Evolutionary conservation across 2,888 invertebrate genomes (phyloP), one percentile per base, ranked within the genome.

Genomic region (Lithophane socia): DNA sequence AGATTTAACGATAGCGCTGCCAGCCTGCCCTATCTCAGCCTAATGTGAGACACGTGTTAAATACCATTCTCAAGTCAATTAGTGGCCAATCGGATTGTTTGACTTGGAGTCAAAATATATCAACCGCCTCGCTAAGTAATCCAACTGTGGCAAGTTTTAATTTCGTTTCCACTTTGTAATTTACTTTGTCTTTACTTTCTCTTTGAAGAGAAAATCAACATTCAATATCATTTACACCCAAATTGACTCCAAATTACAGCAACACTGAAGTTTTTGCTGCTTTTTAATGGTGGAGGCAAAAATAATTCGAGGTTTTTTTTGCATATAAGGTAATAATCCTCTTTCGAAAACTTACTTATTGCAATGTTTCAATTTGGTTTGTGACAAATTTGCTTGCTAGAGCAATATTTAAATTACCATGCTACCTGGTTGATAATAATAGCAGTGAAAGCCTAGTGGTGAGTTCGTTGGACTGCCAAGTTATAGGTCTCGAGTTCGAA

Each of bases 141-240:
- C 47, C 18, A 73, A 77, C 70, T 67, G 69, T 54, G 44, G 24
- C 64, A 82, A 87, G 64, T 86, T 82, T 75, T 83, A 81, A 90
- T 83, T 84, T 80, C 69, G 66, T 86, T 88, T 69, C 56, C 37
- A 73, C 73, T 86, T 85, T 84, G 64, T 86, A 84, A 87, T 90
- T 83, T 77, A 84, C 82, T 89, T 89, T 37, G n/a, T 84, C 42
- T 58, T 66, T 12, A 66, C 24, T 68, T 67, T 78, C 47, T 44
- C 58, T 77, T 80, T 79, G 73, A 68, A 61, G 37, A 49, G 42
- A 60, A 73, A 60, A 71, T 29, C 65, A 49, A 75, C 44, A 67
- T 78, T 67, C 18, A 77, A 77, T 44, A 74, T 13, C 16, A 54
- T 70, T 73, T 58, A 58, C 56, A 12, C 37, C 60, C 44, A 61